Evolutionary conservation across 2,797 vertebrate genomes (phyloP).

Genomic region (Tauraco hartlaubi): DNA sequence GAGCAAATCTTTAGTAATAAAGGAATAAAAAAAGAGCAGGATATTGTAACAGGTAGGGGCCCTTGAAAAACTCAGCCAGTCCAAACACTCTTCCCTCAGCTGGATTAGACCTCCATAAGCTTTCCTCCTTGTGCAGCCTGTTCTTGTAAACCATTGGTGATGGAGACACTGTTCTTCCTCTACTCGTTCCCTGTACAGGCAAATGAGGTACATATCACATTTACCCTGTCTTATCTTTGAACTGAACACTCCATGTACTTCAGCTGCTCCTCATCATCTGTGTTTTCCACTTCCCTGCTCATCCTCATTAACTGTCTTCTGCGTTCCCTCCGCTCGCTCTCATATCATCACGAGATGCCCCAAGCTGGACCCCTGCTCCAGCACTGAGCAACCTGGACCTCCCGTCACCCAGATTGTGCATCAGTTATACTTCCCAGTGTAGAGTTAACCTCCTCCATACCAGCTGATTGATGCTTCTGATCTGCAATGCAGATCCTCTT

Average conservation of each 20-base stretch:
- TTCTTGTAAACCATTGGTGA: slow-evolving; percentile 3
- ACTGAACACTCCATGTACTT: not conserved
- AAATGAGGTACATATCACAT: not conserved
- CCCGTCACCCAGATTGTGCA: not conserved
- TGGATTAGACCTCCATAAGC: not conserved
- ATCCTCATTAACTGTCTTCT: not conserved
- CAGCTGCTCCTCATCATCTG: not conserved
- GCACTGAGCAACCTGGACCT: not conserved
- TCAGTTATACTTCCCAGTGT: not conserved
- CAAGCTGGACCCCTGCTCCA: not conserved
- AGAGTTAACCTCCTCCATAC: not conserved
- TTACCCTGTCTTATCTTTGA: slow-evolving; percentile 7
- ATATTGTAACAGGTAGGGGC: not conserved
- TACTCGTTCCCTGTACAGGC: not conserved
- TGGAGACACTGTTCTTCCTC: slow-evolving; percentile 14
- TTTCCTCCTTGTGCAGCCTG: slow-evolving; percentile 7
- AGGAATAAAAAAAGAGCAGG: not conserved
- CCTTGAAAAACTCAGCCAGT: not conserved
- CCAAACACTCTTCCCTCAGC: not conserved
- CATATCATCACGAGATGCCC: accelerated
- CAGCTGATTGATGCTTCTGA: not conserved
- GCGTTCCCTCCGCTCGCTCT: not conserved
- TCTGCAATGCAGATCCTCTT: not conserved
- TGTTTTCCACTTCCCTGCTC: not conserved
- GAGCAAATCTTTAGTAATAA: not conserved